A percentile compares a stretch with the other conserved stretches of the same genome.
Conservation (phyloP, 1,140 invertebrate species). For the Andricus grossulariae region DNA sequence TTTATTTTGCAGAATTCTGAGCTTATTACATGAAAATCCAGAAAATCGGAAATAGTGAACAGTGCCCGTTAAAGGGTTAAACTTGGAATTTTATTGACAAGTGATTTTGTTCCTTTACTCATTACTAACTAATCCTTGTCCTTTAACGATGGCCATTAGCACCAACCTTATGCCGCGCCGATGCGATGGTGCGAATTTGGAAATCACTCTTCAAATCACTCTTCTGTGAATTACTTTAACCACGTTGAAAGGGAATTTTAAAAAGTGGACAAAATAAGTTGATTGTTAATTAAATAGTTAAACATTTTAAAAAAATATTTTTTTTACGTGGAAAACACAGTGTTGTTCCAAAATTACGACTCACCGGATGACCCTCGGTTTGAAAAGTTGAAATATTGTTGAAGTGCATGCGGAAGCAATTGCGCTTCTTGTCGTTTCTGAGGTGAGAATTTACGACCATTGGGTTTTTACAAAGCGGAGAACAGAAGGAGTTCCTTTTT, state of each 20-base stretch:
- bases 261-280: neutral
- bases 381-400: conserved; percentile 15
- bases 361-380: conserved; percentile 15
- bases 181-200: conserved; percentile 5
- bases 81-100: conserved; percentile 15
- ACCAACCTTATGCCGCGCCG: too few species aligned
- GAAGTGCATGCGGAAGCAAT: conserved; percentile 25
- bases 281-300: too few species aligned
- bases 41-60: neutral
- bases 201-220: neutral
- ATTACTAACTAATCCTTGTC: too few species aligned
- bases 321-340: too few species aligned
- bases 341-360: conserved; percentile 10
- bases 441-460: conserved; percentile 8
- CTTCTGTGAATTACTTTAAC: neutral
- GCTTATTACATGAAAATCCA: too few species aligned
- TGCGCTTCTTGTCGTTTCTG: conserved; percentile 7
- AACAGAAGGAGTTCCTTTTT: conserved; percentile 20
- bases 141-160: conserved; percentile 16
- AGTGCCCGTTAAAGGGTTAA: neutral
- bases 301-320: too few species aligned
- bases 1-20: too few species aligned
- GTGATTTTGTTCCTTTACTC: neutral
- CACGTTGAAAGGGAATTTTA: neutral
- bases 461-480: conserved; percentile 6